Conservation (phyloP, 2,797 vertebrate genomes). For the Orestias chungarensis region DNA sequence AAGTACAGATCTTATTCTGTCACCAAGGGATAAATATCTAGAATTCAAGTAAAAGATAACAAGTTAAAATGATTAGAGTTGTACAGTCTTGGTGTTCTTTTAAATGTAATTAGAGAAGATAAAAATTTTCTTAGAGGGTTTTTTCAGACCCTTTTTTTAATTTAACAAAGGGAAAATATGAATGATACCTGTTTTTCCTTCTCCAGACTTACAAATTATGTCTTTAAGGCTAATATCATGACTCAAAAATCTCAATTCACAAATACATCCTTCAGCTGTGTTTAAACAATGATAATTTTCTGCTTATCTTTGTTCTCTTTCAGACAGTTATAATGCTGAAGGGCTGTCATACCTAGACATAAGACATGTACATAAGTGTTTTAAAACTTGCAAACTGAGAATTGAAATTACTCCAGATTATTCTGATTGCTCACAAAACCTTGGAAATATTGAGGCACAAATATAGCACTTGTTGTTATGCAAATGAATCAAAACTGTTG, state of each 20-base stretch:
- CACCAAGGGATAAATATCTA: no score
- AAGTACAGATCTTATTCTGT: no score
- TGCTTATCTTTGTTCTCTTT: neutral
- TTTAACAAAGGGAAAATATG: neutral
- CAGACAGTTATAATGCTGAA: neutral
- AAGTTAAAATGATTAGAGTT: no score
- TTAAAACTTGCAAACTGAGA: neutral
- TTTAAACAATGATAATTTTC: neutral
- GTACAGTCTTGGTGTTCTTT: neutral
- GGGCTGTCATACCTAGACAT: neutral
- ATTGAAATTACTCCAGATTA: neutral
- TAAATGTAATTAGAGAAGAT: neutral
- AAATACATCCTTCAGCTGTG: neutral
- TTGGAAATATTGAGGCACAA: constrained; percentile 7
- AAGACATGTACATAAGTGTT: neutral
- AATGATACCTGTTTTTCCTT: neutral
- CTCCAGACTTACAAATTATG: neutral
- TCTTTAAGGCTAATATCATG: neutral
- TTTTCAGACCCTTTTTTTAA: neutral
- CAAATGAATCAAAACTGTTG: constrained; percentile 4
- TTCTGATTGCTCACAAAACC: constrained; percentile 2
- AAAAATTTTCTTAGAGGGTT: neutral
- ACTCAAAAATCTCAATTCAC: neutral
- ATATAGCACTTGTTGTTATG: neutral
- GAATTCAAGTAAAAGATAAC: no score